Evolutionary conservation across 2,113 vertebrate genomes (phyloP), one percentile per base, ranked within the genome.

Genomic region (human (Homo sapiens)): DNA sequence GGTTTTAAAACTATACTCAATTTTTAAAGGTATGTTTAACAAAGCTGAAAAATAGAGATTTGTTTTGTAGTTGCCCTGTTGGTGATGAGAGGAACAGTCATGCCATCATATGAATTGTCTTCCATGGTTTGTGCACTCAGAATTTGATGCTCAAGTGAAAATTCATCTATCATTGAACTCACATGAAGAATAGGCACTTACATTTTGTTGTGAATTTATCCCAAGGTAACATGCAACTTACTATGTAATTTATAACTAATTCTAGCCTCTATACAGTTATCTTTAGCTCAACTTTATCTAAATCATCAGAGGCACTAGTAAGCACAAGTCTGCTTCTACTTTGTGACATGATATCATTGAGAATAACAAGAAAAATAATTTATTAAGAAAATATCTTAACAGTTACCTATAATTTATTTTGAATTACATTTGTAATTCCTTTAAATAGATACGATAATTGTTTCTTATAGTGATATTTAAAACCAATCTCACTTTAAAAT

Each of bases 91-190:
- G 40, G 84, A 94, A 23, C 2, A 96, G 10, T 84, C 1, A 70
- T 17, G 0, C 32, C 92, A 0, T 93, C 93, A 89, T 93, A 87
- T 95, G 86, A 72, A 78, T 81, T 96, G 82, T 84, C 3, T 98
- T 96, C 97, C 75, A 40, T 43, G 17, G 32, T 93, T 97, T 97
- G 97, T 95, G 92, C 55, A 73, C 83, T 97, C 93, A 96, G 82
- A 95, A 95, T 97, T 88, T 97, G 87, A 95, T 97, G 73, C 93
- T 97, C 75, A 96, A 94, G 97, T 90, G 92, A 89, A 20, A 98
- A 96, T 90, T 97, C 89, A 97, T 73, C 96, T 43, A 32, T 97
- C 52, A 95, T 43, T 92, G 55, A 95, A 76, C 76, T 98, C 70
- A 89, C 1, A 45, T 96, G 96, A 98, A 79, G 78, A 97, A 97